Conservation (phyloP, 2,888 invertebrate species). For the Cheilosia vernalis region DNA sequence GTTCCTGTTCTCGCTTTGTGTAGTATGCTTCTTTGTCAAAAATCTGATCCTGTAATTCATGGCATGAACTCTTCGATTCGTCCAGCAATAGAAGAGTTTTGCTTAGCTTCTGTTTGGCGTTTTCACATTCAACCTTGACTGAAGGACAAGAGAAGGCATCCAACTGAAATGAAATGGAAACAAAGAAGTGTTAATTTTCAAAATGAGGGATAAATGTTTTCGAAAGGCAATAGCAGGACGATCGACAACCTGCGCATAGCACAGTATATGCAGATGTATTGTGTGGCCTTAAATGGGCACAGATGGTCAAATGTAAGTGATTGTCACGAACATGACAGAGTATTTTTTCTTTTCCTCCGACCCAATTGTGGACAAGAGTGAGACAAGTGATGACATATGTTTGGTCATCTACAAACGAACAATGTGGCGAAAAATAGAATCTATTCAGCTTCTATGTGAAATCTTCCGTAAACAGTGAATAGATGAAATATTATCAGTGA, state of each 20-base stretch:
- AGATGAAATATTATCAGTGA: too few relatives aligned
- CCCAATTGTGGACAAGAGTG: not conserved
- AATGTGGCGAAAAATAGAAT: too few relatives aligned
- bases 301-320: constrained; percentile 14
- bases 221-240: too few relatives aligned
- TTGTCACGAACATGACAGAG: not conserved
- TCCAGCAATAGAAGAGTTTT: constrained; percentile 79
- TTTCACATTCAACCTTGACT: constrained; percentile 78
- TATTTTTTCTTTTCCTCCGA: too few relatives aligned
- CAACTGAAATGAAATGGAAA: constrained; percentile 78
- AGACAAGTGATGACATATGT: not conserved
- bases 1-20: constrained; percentile 79
- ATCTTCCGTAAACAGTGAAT: too few relatives aligned
- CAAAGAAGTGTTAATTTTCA: constrained; percentile 16
- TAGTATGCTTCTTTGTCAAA: constrained; percentile 81
- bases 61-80: constrained; percentile 79
- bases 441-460: too few relatives aligned
- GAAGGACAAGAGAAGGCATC: constrained; percentile 81
- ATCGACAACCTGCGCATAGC: not conserved
- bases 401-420: not conserved
- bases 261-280: constrained; percentile 23
- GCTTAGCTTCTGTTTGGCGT: constrained; percentile 78
- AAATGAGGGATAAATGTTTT: not conserved
- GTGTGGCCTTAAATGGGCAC: not conserved
- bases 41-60: constrained; percentile 81